These are phyloP conservation scores for Drosophila nr. perissopoda DNA, from an alignment of 2,888 invertebrate species.

Conservation along the genomic window DNA sequence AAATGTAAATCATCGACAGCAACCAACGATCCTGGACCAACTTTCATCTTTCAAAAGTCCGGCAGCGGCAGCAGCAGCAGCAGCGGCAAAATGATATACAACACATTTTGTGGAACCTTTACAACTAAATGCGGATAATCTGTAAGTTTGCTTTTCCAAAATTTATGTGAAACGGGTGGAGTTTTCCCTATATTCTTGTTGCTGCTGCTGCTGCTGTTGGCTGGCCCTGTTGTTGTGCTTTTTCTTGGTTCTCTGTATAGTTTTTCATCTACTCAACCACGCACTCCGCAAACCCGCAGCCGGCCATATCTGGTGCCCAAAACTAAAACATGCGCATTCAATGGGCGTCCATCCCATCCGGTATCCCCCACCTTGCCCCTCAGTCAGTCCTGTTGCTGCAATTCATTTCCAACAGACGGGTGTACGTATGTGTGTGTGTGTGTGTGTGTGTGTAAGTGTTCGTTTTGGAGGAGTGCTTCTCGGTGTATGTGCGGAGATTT, in stretches of 20 bases:
- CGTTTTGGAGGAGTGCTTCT: slow-evolving; percentile 50
- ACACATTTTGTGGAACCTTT: slow-evolving; percentile 81
- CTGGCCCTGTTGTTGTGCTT: slow-evolving; percentile 70
- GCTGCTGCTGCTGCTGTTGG: slow-evolving; percentile 33
- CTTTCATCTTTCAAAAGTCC: slow-evolving; percentile 69
- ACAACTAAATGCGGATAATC: slow-evolving; percentile 84
- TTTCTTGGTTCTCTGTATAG: slow-evolving; percentile 71
- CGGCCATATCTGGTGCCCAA: slow-evolving; percentile 55
- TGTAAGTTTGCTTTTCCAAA: slow-evolving; percentile 81
- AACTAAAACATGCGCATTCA: slow-evolving; percentile 79
- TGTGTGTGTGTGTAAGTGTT: slow-evolving; percentile 33
- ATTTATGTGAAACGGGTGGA: slow-evolving; percentile 81
- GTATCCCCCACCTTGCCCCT: slow-evolving; percentile 5
- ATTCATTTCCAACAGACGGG: slow-evolving; percentile 73
- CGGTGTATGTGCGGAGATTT: slow-evolving; percentile 83
- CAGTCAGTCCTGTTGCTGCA: slow-evolving; percentile 58
- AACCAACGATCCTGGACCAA: slow-evolving; percentile 57
- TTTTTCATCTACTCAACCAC: slow-evolving; percentile 55
- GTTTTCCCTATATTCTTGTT: slow-evolving; percentile 56
- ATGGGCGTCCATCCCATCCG: slow-evolving; percentile 66
- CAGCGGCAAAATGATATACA: slow-evolving; percentile 76
- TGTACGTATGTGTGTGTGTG: slow-evolving; percentile 46
- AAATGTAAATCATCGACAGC: slow-evolving; percentile 81
- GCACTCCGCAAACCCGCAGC: slow-evolving; percentile 9
- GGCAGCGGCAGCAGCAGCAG: slow-evolving; percentile 28